These are phyloP conservation scores for Argynnis bischoffii DNA, from an alignment of 2,888 invertebrate genomes.

Conservation along the genomic window DNA sequence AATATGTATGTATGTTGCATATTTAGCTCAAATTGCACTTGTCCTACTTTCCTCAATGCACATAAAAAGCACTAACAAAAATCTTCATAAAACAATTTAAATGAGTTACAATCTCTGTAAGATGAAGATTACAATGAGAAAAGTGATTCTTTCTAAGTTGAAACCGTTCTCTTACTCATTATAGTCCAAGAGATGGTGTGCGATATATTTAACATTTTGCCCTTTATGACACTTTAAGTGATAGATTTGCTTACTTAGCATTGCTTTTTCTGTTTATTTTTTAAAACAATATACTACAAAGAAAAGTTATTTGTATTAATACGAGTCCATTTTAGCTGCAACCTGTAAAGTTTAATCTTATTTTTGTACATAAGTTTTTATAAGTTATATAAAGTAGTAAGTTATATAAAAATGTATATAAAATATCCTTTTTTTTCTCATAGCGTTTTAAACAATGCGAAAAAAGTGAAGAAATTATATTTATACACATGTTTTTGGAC, in stretches of 20 bases:
- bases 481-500: no score
- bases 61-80: constrained; percentile 2
- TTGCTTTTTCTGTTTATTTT: not conserved
- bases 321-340: no score
- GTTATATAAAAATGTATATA: no score
- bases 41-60: not conserved
- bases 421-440: no score
- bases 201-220: not conserved
- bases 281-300: not conserved
- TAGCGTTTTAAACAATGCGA: no score
- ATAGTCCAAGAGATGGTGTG: constrained; percentile 2
- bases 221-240: no score
- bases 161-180: constrained; percentile 11
- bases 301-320: not conserved
- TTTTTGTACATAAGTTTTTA: no score
- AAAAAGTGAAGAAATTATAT: no score
- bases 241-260: not conserved
- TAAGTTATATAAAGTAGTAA: no score
- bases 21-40: no score
- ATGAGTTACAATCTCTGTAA: constrained; percentile 10
- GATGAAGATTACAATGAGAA: constrained; percentile 7
- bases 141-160: constrained; percentile 16
- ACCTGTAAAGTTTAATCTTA: no score
- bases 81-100: constrained; percentile 15
- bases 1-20: no score